A percentile compares a stretch with the other conserved stretches of the same genome.
Conservation (phyloP, 2,888 invertebrate genomes). For the Polyommatus icarus region DNA sequence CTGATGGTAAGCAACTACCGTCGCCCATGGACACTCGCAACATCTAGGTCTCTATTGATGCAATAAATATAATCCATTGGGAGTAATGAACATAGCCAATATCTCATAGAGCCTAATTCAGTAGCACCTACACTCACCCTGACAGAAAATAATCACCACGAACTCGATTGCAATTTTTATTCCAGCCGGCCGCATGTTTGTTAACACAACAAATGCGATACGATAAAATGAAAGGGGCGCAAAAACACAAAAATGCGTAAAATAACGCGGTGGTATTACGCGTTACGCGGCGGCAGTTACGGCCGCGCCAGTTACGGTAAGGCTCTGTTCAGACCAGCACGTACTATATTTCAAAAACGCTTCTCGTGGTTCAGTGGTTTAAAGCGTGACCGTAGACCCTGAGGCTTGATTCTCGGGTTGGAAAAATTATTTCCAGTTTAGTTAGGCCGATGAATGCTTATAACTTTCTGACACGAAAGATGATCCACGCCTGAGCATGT, state of each 20-base stretch:
- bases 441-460: neutral
- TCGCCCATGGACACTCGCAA: too few species aligned
- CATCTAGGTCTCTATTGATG: too few species aligned
- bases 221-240: conserved; percentile 55
- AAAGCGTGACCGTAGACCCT: too few species aligned
- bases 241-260: conserved; percentile 67
- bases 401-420: too few species aligned
- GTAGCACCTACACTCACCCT: neutral
- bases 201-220: conserved; percentile 39
- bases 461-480: neutral
- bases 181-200: neutral
- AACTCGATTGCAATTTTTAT: conserved; percentile 12
- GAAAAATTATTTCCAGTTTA: neutral
- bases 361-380: too few species aligned
- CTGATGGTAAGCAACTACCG: too few species aligned
- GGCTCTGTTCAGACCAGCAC: neutral
- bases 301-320: conserved; percentile 53
- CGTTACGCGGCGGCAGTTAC: conserved; percentile 63
- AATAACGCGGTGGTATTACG: conserved; percentile 53
- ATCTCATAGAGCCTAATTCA: neutral
- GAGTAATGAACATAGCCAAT: too few species aligned
- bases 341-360: too few species aligned
- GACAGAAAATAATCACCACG: neutral
- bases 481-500: too few species aligned
- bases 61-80: too few species aligned